A percentile compares a stretch with the other conserved stretches of the same genome.
Evolutionary conservation across 2,797 vertebrate genomes (phyloP).

Genomic region (Neosilurus hyrtlii): DNA sequence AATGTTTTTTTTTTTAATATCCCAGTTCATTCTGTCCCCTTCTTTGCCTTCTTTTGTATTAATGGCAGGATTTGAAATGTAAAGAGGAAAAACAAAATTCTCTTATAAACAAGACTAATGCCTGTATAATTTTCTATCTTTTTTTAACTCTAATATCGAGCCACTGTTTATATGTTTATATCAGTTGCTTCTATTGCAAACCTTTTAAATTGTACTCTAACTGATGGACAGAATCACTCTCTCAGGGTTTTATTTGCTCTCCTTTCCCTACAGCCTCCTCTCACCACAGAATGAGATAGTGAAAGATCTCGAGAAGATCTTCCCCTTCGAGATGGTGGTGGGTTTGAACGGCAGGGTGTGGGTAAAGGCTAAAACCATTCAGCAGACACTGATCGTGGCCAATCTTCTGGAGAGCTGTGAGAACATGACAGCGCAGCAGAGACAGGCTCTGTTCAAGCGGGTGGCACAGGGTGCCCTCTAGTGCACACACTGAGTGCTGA

Average conservation of each 20-base stretch:
- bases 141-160: not conserved
- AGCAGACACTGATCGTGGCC: conserved; percentile 86
- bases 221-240: not conserved
- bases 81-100: not conserved
- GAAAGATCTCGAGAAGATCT: conserved; percentile 84
- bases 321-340: conserved; percentile 87
- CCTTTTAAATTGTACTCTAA: not conserved
- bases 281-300: conserved; percentile 81
- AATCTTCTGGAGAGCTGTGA: conserved; percentile 90
- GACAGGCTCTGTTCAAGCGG: conserved; percentile 78
- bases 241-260: not conserved
- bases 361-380: conserved; percentile 81
- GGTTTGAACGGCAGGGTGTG: conserved; percentile 93
- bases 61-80: not conserved
- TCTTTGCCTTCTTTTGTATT: not conserved
- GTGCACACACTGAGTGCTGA: not conserved
- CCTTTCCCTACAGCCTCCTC: conserved; percentile 71
- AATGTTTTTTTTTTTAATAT: not conserved
- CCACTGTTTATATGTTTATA: not conserved
- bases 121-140: no score
- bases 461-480: conserved; percentile 71
- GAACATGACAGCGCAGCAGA: conserved; percentile 84
- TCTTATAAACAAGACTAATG: not conserved
- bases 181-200: not conserved
- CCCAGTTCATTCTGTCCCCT: not conserved